Conservation (phyloP, 2,888 invertebrate genomes). For the Leucoma salicis region DNA sequence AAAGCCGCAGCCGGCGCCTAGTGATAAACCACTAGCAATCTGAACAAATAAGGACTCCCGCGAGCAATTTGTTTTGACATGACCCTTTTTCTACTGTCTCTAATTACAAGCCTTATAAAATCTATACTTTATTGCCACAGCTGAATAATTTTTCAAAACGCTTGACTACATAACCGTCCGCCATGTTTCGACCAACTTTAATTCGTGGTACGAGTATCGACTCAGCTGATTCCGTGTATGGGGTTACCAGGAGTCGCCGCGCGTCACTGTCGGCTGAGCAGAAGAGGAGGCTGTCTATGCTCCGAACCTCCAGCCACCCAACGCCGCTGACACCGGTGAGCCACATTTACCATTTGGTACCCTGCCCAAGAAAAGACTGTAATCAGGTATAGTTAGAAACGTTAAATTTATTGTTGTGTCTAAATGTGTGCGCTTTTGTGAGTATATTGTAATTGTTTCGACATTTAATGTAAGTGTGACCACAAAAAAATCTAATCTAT, state of each 20-base stretch:
- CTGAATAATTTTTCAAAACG: conserved; percentile 5
- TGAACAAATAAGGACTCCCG: too few relatives aligned
- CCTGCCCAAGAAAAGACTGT: conserved; percentile 80
- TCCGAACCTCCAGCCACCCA: conserved; percentile 65
- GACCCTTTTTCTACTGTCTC: too few relatives aligned
- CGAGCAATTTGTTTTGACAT: too few relatives aligned
- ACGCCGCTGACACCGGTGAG: conserved; percentile 75
- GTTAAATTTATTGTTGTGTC: conserved; percentile 24
- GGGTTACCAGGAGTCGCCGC: conserved; percentile 71
- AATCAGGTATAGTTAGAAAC: conserved; percentile 62
- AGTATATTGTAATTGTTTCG: too few relatives aligned
- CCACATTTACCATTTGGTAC: conserved; percentile 82
- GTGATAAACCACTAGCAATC: too few relatives aligned
- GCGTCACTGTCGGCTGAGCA: conserved; percentile 73
- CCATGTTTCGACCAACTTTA: conserved; percentile 68
- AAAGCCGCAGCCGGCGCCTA: too few relatives aligned
- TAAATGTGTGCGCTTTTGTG: conserved; percentile 30
- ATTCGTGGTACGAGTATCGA: conserved; percentile 63
- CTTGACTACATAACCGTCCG: conserved; percentile 6
- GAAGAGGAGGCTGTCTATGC: conserved; percentile 66
- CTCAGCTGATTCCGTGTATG: conserved; percentile 62
- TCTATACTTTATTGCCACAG: not conserved
- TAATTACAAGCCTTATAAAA: not conserved
- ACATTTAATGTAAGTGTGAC: too few relatives aligned
- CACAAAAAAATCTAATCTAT: too few relatives aligned